phyloP scores from a whole-genome alignment of 2,797 vertebrate genomes.

The Cetoscarus ocellatus region DNA sequence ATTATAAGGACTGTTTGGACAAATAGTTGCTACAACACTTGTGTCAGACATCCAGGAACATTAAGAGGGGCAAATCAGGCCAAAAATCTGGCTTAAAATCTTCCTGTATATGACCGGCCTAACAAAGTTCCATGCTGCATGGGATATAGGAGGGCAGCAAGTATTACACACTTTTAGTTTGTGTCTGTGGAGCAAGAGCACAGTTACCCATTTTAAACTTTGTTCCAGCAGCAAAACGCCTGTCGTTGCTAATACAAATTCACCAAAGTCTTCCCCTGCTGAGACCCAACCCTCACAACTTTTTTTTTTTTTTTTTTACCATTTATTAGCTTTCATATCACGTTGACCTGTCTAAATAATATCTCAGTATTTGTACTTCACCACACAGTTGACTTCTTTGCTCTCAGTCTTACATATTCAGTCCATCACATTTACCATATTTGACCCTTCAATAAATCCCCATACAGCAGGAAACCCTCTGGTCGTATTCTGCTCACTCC shows the following conservation, averaged over 20 bases:
- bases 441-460: constrained; percentile 30
- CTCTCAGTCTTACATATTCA: constrained; percentile 30
- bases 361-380: constrained; percentile 22
- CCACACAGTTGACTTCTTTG: constrained; percentile 27
- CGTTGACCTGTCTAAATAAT: constrained; percentile 11
- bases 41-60: too few relatives aligned
- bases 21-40: too few relatives aligned
- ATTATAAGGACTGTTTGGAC: too few relatives aligned
- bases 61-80: too few relatives aligned
- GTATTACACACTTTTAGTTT: too few relatives aligned
- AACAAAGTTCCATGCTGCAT: too few relatives aligned
- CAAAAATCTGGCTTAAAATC: too few relatives aligned
- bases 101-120: too few relatives aligned
- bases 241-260: background rate
- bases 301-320: background rate
- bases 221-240: too few relatives aligned
- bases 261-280: background rate
- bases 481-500: constrained; percentile 26
- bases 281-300: background rate
- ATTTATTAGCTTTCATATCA: background rate
- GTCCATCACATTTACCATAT: constrained; percentile 28
- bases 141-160: too few relatives aligned
- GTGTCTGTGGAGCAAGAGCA: too few relatives aligned
- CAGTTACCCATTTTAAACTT: too few relatives aligned
- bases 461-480: background rate